Base-by-base conservation (phyloP, 2,888 invertebrate species). In the Drosophila subsilvestris region DNA sequence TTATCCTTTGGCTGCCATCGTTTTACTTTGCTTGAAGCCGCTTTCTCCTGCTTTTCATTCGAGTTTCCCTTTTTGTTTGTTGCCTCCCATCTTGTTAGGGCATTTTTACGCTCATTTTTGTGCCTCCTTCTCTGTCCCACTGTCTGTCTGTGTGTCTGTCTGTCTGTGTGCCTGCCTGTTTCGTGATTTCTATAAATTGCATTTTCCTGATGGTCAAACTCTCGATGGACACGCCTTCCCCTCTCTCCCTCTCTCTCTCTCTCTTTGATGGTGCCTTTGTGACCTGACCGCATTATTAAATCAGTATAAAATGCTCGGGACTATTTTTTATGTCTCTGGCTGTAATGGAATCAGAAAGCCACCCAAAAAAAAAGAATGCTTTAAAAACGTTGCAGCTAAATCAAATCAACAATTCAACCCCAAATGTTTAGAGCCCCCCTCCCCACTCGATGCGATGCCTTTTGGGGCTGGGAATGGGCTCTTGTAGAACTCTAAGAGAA, bases 171-270 rank as follows among this genome's bases (percentile, higher is more conserved):
- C 25, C 29, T 45, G 43, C 20, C 25, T 25, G 42, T 45, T 42
- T 43, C 59, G 50, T 22, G n/a, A 18, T 37, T 14, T 27, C 27
- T 20, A 67, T 71, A 90, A 90, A 90, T 90, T 90, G 90, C 90
- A 90, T 90, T 90, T 90, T 83, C 90, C 80, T 74, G 76, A 67
- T 73, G 76, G 84, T 75, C 74, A 79, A 63, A 51, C 45, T 62
- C 43, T 7, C 12, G 29, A 20, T 42, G 20, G 25, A 22, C 37
- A 25, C n/a, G 14, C 32, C 17, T n/a, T 22, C n/a, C 6, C 5
- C 4, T 25, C 25, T 25, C 1, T 22, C 22, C 2, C 22, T 20
- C 20, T 20, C 20, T 22, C 25, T 12, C 42, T 42, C 17, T 25
- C 6, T 7, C 48, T 9, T 18, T 10, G 10, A n/a, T 18, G 27